phyloP scores from a whole-genome alignment of 2,113 vertebrate genomes.

The Stictonetta naevosa region DNA sequence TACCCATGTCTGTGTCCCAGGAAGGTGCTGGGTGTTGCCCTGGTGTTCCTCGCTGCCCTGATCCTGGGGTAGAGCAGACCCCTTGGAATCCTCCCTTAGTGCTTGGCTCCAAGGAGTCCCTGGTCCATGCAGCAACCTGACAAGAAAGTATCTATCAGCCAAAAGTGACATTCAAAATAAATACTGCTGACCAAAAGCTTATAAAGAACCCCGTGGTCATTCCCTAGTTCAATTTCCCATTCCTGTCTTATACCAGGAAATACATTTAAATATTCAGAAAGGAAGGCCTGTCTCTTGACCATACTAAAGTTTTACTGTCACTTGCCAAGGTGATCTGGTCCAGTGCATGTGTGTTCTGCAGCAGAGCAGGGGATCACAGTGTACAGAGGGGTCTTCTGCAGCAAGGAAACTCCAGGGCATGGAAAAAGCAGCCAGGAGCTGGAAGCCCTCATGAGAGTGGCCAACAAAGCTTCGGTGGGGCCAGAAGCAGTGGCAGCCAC shows the following conservation, averaged over 20 bases:
- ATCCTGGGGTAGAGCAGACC: not conserved
- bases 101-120: not conserved
- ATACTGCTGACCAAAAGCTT: not conserved
- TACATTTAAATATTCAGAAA: not conserved
- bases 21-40: accelerated
- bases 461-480: too few species aligned
- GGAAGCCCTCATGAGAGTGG: too few species aligned
- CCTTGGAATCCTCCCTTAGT: not conserved
- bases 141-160: not conserved
- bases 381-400: too few species aligned
- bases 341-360: too few species aligned
- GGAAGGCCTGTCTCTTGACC: not conserved
- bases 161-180: not conserved
- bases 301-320: not conserved
- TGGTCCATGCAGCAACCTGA: not conserved
- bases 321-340: too few species aligned
- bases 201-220: not conserved
- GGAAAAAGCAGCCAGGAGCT: too few species aligned
- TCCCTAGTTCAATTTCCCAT: not conserved
- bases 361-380: too few species aligned
- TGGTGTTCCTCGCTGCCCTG: not conserved
- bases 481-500: too few species aligned
- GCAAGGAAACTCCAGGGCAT: too few species aligned
- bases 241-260: not conserved
- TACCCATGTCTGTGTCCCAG: not conserved